phyloP scores from a whole-genome alignment of 1,140 invertebrate genomes.

The Drosophila parvula region DNA sequence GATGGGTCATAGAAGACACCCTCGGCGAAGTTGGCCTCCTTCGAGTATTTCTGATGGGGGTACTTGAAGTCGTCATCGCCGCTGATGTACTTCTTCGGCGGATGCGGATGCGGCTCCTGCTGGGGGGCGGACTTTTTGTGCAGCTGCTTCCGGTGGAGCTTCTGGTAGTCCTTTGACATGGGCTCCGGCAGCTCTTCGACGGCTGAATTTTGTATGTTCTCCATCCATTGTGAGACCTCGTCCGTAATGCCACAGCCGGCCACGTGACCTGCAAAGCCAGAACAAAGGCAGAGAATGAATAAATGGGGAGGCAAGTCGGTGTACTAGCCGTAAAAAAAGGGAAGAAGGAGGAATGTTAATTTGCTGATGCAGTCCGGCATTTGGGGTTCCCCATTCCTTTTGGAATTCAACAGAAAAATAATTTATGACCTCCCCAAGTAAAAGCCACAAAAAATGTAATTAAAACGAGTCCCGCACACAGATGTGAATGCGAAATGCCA shows the following conservation, averaged over 20 bases:
- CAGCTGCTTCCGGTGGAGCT: conserved; percentile 75
- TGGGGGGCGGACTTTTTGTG: conserved; percentile 71
- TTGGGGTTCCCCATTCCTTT: conserved; percentile 20
- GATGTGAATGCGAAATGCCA: conserved; percentile 22
- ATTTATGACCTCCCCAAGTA: conserved; percentile 72
- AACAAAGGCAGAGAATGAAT: conserved; percentile 40
- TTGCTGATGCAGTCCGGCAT: conserved; percentile 50
- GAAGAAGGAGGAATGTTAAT: conserved; percentile 48
- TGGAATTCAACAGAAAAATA: conserved; percentile 56
- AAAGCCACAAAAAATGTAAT: conserved; percentile 79
- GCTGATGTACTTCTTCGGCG: conserved; percentile 82
- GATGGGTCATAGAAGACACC: conserved; percentile 77
- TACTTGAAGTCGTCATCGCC: conserved; percentile 81
- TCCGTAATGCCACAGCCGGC: conserved; percentile 94
- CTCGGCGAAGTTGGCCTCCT: conserved; percentile 83
- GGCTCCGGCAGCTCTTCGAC: conserved; percentile 84
- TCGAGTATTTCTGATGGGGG: conserved; percentile 84
- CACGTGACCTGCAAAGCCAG: conserved; percentile 87
- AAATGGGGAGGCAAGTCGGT: conserved; percentile 30
- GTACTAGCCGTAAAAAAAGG: conserved; percentile 27
- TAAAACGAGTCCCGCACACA: conserved; percentile 59
- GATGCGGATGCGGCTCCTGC: conserved; percentile 75
- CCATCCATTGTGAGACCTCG: conserved; percentile 96
- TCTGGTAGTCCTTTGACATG: conserved; percentile 82
- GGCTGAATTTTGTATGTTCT: conserved; percentile 94